Conservation (phyloP, 2,888 invertebrate genomes). For the Synergus gifuensis region DNA sequence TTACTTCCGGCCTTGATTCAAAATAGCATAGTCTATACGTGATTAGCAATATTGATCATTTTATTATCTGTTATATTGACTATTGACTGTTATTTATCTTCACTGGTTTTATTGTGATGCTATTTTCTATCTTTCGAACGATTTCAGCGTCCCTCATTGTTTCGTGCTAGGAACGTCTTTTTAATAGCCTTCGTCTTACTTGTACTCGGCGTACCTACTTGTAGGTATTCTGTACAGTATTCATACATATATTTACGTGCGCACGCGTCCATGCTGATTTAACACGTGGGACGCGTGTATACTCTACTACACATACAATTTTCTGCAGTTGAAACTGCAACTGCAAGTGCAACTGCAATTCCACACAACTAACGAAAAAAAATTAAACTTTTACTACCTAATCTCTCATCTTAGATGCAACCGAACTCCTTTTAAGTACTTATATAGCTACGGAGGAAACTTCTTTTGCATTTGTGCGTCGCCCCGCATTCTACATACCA, state of each 20-base stretch:
- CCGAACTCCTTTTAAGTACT: slow-evolving; percentile 38
- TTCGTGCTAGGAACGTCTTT: neutral
- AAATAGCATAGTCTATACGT: neutral
- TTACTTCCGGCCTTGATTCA: neutral
- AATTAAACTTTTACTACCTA: slow-evolving; percentile 66
- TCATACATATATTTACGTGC: slow-evolving; percentile 9
- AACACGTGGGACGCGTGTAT: slow-evolving; percentile 33
- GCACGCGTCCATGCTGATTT: slow-evolving; percentile 28
- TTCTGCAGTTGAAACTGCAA: neutral
- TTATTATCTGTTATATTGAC: no score
- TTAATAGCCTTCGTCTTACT: slow-evolving; percentile 33
- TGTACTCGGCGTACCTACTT: slow-evolving; percentile 34
- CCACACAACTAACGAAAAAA: neutral
- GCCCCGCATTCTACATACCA: slow-evolving; percentile 26
- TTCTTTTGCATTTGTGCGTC: slow-evolving; percentile 38
- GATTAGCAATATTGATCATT: neutral
- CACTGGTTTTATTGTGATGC: neutral
- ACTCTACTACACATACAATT: neutral
- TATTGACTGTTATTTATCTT: no score
- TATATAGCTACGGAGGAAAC: slow-evolving; percentile 23
- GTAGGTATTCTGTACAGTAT: neutral
- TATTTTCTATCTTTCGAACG: neutral
- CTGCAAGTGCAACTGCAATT: neutral
- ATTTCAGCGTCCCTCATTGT: slow-evolving; percentile 5
- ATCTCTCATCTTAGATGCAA: slow-evolving; percentile 71